phyloP scores from a whole-genome alignment of 2,113 vertebrate genomes.

The Triplophysa siluroides region DNA sequence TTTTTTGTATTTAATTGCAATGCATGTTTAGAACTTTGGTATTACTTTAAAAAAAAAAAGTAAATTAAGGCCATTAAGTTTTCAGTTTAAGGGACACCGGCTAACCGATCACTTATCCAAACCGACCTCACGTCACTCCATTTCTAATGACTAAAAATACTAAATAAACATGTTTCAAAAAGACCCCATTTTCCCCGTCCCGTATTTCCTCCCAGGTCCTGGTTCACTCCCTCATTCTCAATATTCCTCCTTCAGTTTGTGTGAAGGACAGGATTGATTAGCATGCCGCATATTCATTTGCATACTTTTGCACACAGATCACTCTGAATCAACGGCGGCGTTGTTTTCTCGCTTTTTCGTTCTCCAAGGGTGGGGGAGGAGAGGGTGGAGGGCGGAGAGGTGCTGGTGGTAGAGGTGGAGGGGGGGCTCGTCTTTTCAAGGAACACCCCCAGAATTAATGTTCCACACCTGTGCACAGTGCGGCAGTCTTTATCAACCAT shows the following conservation, averaged over 20 bases:
- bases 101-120: neutral
- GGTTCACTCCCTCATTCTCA: slow-evolving; percentile 7
- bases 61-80: no score
- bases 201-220: slow-evolving; percentile 30
- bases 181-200: slow-evolving; percentile 33
- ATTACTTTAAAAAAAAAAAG: no score
- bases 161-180: slow-evolving; percentile 18
- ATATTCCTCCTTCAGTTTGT: slow-evolving; percentile 60
- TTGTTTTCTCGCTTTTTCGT: slow-evolving; percentile 41
- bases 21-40: no score
- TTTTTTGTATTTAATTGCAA: no score
- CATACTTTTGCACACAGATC: slow-evolving; percentile 74
- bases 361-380: slow-evolving; percentile 53
- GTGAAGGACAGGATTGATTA: slow-evolving; percentile 75
- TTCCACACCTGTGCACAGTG: slow-evolving; percentile 83
- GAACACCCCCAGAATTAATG: slow-evolving; percentile 83
- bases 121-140: neutral
- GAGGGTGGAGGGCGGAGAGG: slow-evolving; percentile 43
- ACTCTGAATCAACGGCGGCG: slow-evolving; percentile 60
- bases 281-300: slow-evolving; percentile 72
- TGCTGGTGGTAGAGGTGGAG: slow-evolving; percentile 48
- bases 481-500: slow-evolving; percentile 81
- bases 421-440: slow-evolving; percentile 75
- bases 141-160: neutral
- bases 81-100: no score